Evolutionary conservation across 92 coral and sea anemone species (phyloP).

Genomic region (Pocillopora grandis): DNA sequence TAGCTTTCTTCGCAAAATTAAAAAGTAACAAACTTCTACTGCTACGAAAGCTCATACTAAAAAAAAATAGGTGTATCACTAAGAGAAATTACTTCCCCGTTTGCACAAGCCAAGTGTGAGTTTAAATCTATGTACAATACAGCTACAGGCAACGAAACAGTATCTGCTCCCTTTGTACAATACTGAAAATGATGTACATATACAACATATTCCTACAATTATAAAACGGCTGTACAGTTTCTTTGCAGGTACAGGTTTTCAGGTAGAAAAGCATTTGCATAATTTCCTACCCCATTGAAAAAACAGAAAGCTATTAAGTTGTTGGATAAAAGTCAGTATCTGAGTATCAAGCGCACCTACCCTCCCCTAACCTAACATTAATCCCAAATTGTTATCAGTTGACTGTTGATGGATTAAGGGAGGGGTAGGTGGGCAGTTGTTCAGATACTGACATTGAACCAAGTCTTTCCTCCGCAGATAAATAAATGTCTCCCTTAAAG

Average conservation of each 20-base stretch:
- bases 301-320: not conserved
- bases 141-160: not conserved
- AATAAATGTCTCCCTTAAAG: too few relatives aligned
- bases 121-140: not conserved
- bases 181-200: constrained; percentile 10
- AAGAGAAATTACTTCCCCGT: not conserved
- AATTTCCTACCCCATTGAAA: not conserved
- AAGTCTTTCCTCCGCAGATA: too few relatives aligned
- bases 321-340: not conserved
- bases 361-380: too few relatives aligned
- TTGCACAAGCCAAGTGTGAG: not conserved
- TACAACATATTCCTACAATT: not conserved
- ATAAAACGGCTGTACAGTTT: constrained; percentile 3
- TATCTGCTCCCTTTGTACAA: constrained; percentile 1
- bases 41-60: too few relatives aligned
- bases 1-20: too few relatives aligned
- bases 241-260: not conserved
- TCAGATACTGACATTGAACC: too few relatives aligned
- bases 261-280: not conserved
- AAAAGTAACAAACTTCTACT: too few relatives aligned
- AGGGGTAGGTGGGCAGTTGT: too few relatives aligned
- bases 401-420: too few relatives aligned
- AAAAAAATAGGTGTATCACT: too few relatives aligned
- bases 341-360: not conserved
- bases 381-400: too few relatives aligned